Conservation (phyloP, 2,888 invertebrate species). For the Drosophila falleni region DNA sequence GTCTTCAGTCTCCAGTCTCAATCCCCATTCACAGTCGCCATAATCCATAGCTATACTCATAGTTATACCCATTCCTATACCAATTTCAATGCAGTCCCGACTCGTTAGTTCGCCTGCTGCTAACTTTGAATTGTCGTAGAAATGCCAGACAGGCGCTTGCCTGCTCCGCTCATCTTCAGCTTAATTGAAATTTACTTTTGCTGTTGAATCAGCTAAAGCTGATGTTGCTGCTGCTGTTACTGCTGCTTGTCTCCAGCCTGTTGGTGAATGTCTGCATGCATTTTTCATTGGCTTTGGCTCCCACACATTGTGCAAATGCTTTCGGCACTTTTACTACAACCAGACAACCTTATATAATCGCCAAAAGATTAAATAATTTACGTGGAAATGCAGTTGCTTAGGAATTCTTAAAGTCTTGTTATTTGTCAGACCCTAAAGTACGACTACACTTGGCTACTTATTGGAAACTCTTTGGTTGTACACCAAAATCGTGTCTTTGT, state of each 20-base stretch:
- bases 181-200: slow-evolving; percentile 79
- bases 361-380: slow-evolving; percentile 77
- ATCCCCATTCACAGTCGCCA: slow-evolving; percentile 24
- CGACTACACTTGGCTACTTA: slow-evolving; percentile 7
- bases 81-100: slow-evolving; percentile 44
- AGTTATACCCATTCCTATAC: neutral
- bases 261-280: slow-evolving; percentile 73
- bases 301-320: slow-evolving; percentile 82
- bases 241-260: slow-evolving; percentile 26
- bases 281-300: slow-evolving; percentile 77
- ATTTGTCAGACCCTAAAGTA: slow-evolving; percentile 20
- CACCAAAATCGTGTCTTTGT: slow-evolving; percentile 68
- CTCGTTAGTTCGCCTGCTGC: slow-evolving; percentile 63
- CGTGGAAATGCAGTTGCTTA: slow-evolving; percentile 30
- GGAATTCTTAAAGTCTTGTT: slow-evolving; percentile 60
- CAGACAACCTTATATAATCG: slow-evolving; percentile 68
- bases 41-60: slow-evolving; percentile 26
- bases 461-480: slow-evolving; percentile 41
- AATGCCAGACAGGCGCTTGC: slow-evolving; percentile 60
- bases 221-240: slow-evolving; percentile 35
- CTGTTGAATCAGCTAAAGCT: slow-evolving; percentile 18
- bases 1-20: slow-evolving; percentile 6
- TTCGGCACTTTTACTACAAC: slow-evolving; percentile 74
- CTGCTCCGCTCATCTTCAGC: slow-evolving; percentile 72
- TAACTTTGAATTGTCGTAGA: slow-evolving; percentile 50